Base-by-base conservation (phyloP, 2,113 vertebrate species). In the Nerophis ophidion region DNA sequence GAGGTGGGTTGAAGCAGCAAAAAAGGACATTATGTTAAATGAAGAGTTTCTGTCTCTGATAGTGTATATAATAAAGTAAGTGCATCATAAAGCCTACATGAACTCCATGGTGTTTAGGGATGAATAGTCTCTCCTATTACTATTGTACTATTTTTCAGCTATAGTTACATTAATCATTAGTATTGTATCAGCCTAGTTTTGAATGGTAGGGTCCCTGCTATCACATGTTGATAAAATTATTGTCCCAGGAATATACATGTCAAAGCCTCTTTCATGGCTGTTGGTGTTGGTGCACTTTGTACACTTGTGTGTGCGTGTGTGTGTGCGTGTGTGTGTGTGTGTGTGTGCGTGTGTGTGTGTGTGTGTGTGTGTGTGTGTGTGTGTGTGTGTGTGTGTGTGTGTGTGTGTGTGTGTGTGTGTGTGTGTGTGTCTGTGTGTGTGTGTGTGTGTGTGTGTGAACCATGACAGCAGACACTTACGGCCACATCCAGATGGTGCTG, bases 401-500 rank as follows among this genome's bases (percentile, higher is more conserved):
- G 60, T 57, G 85, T 90, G 90, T 93, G 94, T 63, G 54, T 55
- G 60, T 57, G 85, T 90, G 90, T 93, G 94, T 63, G 54, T 55
- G 60, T 57, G 85, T 90, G 90, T 93, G 94, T 35, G 45, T 61
- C 42, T 19, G 35, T 61, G 48, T 19, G 35, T 61, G 48, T 19
- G 35, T 61, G 48, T 19, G 35, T 61, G 48, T 63, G 54, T 55
- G 60, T 57, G 85, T 90, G 90, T 93, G 94, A 94, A 94, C 90
- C 90, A 89, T 81, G 87, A 88, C 91, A 90, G 91, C 90, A 90
- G 92, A 89, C 90, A 91, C 92, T 94, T 92, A 93, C 90, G 93
- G 94, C 94, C 91, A 91, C 90, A 94, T 96, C 93, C 95, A 99
- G 94, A 99, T 97, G 95, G 95, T 93, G 93, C 90, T 92, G 91